phyloP scores from a whole-genome alignment of 2,888 invertebrate species.

The Antheraea yamamai region DNA sequence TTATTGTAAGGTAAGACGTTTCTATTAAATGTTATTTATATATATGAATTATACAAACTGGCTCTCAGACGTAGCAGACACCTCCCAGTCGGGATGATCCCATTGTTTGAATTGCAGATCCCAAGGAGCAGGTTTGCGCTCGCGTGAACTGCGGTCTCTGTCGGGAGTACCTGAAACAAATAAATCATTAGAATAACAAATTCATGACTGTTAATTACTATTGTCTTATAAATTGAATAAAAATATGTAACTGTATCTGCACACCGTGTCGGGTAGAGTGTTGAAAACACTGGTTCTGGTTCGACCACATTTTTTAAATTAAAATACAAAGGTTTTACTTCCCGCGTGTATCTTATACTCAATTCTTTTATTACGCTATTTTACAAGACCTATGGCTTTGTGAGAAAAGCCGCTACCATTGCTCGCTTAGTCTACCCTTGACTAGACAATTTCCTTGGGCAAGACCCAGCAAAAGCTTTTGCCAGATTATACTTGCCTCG shows the following conservation, averaged over 20 bases:
- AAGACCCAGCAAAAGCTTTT: background rate
- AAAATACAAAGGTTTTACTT: too few species aligned
- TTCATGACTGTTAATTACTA: too few species aligned
- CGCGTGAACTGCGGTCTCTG: slow-evolving; percentile 66
- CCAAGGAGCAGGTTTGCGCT: slow-evolving; percentile 81
- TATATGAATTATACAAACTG: slow-evolving; percentile 83
- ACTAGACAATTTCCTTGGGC: background rate
- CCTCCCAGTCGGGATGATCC: slow-evolving; percentile 92
- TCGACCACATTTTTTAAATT: too few species aligned
- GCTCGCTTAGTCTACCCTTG: background rate
- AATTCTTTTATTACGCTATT: too few species aligned
- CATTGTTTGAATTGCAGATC: slow-evolving; percentile 88
- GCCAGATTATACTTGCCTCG: background rate
- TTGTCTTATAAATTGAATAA: too few species aligned
- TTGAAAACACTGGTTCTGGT: too few species aligned
- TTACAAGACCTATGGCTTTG: too few species aligned
- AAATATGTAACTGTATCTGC: too few species aligned
- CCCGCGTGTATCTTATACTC: too few species aligned
- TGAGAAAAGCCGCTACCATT: background rate
- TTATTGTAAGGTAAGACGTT: too few species aligned
- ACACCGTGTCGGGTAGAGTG: too few species aligned
- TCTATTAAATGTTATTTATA: background rate
- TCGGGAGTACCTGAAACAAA: slow-evolving; percentile 80
- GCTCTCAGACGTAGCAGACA: slow-evolving; percentile 92
- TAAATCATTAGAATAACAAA: too few species aligned